Evolutionary conservation across 2,888 invertebrate genomes (phyloP), one percentile per base, ranked within the genome.

Genomic region (Thymelicus lineola): DNA sequence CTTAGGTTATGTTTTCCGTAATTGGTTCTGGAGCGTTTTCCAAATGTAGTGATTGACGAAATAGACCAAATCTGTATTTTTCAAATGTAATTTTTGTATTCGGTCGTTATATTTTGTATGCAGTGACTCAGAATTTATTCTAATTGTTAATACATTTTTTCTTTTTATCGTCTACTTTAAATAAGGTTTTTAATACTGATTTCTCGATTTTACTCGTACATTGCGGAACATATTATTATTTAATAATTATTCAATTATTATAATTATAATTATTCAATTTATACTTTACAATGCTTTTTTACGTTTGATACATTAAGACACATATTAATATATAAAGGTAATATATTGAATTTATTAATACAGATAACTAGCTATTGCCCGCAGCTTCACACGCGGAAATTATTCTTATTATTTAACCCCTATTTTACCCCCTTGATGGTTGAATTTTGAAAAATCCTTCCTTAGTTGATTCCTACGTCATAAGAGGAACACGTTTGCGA

Each of bases 11-110:
- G 53, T 67, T 67, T 53, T 45, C 12, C 35, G 53, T 61, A 67
- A 67, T 67, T 67, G 67, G 66, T 66, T 60, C 48, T 58, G 57
- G 42, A 66, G 59, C 62, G 62, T 62, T 62, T 35, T 35, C 62
- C 48, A 14, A 62, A 62, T n/a, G 35, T 46, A 12, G 45, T 36
- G 46, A 46, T 28, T 9, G 35, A 20, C 36, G 62, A 48, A 50
- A 36, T 61, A 46, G n/a, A 46, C n/a, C n/a, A n/a, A n/a, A n/a
- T 14, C 46, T 20, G 20, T 48, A 35, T 61, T 46, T 14, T 61
- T 61, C 20, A 60, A 14, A 28, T 45, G 17, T n/a, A 28, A 6
- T 61, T 61, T 61, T 61, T 28, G n/a, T 42, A 10, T 42, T 4
- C 42, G 12, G 3, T 38, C 38, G 38, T 50, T 50, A 50, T 17